Percentiles rank a stretch among this genome's conserved stretches.
Conservation (phyloP, 2,797 vertebrate genomes). For the Xenops minutus region DNA sequence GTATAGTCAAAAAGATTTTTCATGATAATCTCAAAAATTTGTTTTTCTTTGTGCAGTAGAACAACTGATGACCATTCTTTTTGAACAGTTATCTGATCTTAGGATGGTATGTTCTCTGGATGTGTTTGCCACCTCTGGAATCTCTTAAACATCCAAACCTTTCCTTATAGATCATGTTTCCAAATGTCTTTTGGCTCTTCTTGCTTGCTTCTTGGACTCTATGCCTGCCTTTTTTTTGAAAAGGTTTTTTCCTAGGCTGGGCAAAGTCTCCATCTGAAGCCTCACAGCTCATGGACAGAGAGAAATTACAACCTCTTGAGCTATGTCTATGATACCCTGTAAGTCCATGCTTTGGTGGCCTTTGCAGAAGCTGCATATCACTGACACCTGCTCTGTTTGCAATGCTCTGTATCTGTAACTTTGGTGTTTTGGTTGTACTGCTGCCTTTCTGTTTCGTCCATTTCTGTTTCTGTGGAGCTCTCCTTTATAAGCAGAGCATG, state of each 20-base stretch:
- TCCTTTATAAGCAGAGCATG: neutral
- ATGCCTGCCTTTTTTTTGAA: neutral
- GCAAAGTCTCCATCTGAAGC: neutral
- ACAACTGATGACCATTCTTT: neutral
- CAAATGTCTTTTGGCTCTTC: neutral
- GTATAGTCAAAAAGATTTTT: neutral
- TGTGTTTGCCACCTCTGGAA: neutral
- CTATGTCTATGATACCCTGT: neutral
- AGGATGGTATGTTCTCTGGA: neutral
- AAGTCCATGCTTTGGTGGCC: neutral
- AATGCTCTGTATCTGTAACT: neutral
- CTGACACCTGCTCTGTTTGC: neutral
- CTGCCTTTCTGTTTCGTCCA: neutral
- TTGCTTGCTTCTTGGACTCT: neutral
- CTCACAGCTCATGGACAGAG: neutral
- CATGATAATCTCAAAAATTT: neutral
- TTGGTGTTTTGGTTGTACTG: neutral
- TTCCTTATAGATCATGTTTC: neutral
- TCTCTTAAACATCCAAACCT: neutral
- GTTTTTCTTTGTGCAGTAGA: neutral
- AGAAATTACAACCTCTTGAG: neutral
- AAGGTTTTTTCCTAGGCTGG: neutral
- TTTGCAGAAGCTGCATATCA: neutral
- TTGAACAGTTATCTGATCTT: neutral
- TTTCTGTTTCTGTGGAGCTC: neutral